Evolutionary conservation across 2,888 invertebrate genomes (phyloP), one percentile per base, ranked within the genome.

Genomic region (Harpagoxenus sublaevis): DNA sequence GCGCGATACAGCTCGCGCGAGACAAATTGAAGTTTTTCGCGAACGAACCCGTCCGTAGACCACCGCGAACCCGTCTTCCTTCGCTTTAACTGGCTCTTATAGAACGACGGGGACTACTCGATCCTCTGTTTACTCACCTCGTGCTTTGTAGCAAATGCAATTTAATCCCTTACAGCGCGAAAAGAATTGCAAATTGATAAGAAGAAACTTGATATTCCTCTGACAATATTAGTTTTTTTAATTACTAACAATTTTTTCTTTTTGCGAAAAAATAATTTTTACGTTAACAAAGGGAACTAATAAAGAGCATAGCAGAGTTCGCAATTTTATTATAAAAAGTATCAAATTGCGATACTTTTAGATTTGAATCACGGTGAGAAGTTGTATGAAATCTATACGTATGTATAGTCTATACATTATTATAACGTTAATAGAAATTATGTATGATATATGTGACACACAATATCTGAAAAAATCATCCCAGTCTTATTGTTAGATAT

Each of bases 11-110:
- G 81, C 45, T 84, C 88, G 87, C 81, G 89, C 92, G 91, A 92
- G 92, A 93, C 92, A 91, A 93, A 93, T 93, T 93, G 91, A 90
- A 92, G 90, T 93, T 93, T 93, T 93, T 93, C 92, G 84, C 90
- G 86, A 86, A 86, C 91, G 89, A 93, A 93, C 93, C 92, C 91
- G 93, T 92, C 89, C 84, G 84, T 88, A 88, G 85, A 87, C 86
- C 57, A 70, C 70, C 79, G 74, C 86, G 85, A 88, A 92, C 90
- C 89, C 87, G 90, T 92, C 92, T 92, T 91, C 91, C 90, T 89
- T 89, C 88, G 89, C 82, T 84, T 83, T 85, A 89, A 88, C 90
- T 88, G 87, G 88, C 89, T 79, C 66, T 84, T 82, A 83, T 87
- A 45, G 45, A 57, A 57, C 45, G 55, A 31, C 18, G 28, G n/a